Percentiles rank a stretch among this genome's conserved stretches.
Conservation (phyloP, 1,140 invertebrate genomes). For the Hestina assimilis region DNA sequence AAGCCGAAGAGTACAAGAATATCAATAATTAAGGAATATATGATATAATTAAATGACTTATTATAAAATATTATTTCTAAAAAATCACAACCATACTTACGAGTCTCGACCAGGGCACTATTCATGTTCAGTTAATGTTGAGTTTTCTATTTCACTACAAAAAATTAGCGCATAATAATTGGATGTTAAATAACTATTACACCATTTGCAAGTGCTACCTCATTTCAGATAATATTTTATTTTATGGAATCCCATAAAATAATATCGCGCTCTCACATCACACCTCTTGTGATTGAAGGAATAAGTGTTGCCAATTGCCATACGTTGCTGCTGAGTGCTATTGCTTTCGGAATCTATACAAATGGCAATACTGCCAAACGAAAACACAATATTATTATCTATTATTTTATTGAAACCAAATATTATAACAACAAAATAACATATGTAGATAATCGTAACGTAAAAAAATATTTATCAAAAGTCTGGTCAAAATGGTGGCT, state of each 20-base stretch:
- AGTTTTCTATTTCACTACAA: constrained; percentile 36
- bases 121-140: constrained; percentile 66
- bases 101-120: constrained; percentile 59
- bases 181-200: constrained; percentile 45
- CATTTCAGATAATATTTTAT: constrained; percentile 51
- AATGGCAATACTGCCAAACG: no score
- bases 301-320: constrained; percentile 18
- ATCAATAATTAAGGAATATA: background rate
- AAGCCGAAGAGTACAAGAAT: background rate
- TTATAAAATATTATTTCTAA: constrained; percentile 7
- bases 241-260: constrained; percentile 39
- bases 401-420: no score
- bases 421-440: no score
- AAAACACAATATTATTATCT: no score
- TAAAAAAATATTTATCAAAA: no score
- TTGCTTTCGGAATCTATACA: no score
- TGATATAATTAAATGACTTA: constrained; percentile 11
- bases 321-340: background rate
- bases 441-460: no score
- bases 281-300: constrained; percentile 39
- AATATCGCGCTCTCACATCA: constrained; percentile 60
- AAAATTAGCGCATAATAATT: constrained; percentile 69
- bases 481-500: no score
- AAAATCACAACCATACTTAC: constrained; percentile 40
- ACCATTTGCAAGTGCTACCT: constrained; percentile 56